A percentile compares a stretch with the other conserved stretches of the same genome.
Conservation (phyloP, 2,888 invertebrate species). For the Dione juno region DNA sequence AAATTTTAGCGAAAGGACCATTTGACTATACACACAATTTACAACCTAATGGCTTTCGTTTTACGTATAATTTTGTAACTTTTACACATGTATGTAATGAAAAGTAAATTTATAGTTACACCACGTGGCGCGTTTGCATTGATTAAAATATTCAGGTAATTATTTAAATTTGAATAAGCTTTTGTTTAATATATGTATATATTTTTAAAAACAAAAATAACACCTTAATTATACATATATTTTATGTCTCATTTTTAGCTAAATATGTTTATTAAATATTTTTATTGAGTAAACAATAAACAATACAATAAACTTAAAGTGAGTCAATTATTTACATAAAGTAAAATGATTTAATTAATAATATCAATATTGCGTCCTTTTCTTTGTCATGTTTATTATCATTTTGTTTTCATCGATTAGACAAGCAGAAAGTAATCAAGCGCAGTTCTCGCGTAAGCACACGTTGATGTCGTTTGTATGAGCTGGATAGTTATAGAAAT, state of each 20-base stretch:
- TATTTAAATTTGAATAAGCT: background rate
- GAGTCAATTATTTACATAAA: too few relatives aligned
- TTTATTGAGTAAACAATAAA: too few relatives aligned
- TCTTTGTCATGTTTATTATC: background rate
- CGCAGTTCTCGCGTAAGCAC: conserved; percentile 60
- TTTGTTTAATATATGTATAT: too few relatives aligned
- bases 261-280: too few relatives aligned
- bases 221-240: too few relatives aligned
- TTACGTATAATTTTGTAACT: background rate
- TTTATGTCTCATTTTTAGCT: too few relatives aligned
- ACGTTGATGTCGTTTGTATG: conserved; percentile 80
- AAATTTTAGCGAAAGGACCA: conserved; percentile 24
- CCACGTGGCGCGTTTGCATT: background rate
- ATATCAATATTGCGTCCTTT: background rate
- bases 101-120: conserved; percentile 2
- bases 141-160: background rate
- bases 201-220: too few relatives aligned
- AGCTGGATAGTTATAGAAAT: background rate
- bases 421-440: conserved; percentile 28
- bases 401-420: conserved; percentile 8
- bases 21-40: conserved; percentile 4
- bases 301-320: too few relatives aligned
- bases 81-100: background rate
- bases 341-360: background rate
- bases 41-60: background rate